Conservation (phyloP, 2,888 invertebrate genomes). For the Pristionchus maxplancki region DNA sequence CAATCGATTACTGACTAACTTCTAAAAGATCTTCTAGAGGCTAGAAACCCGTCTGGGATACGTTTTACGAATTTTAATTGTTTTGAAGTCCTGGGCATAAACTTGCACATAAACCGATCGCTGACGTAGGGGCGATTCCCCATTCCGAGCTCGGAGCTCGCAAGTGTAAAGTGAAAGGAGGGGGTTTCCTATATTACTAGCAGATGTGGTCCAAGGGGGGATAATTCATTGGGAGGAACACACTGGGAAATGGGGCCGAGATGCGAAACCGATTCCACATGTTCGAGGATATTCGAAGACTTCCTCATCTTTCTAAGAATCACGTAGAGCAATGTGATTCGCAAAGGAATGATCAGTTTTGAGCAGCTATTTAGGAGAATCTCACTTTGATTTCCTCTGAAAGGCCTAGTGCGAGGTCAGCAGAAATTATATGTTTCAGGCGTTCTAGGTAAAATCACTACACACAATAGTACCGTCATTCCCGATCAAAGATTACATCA, state of each 20-base stretch:
- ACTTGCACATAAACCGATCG: background rate
- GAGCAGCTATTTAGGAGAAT: too few relatives aligned
- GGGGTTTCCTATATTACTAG: conserved; percentile 40
- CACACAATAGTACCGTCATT: too few relatives aligned
- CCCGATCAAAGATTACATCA: too few relatives aligned
- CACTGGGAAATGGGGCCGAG: background rate
- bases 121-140: conserved; percentile 10
- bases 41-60: background rate
- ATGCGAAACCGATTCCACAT: background rate
- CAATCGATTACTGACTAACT: background rate
- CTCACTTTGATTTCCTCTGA: too few relatives aligned
- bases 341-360: too few relatives aligned
- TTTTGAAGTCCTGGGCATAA: background rate
- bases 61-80: background rate
- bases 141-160: background rate
- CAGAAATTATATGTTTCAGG: too few relatives aligned
- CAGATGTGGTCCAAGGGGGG: background rate
- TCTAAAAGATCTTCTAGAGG: background rate
- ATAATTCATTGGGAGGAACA: conserved; percentile 12
- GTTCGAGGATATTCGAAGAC: background rate
- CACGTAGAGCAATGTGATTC: too few relatives aligned
- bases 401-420: too few relatives aligned
- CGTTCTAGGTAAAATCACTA: too few relatives aligned
- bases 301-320: too few relatives aligned
- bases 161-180: background rate